These are phyloP conservation scores for Okapia johnstoni DNA, from an alignment of 2,113 vertebrate species.

Conservation along the genomic window DNA sequence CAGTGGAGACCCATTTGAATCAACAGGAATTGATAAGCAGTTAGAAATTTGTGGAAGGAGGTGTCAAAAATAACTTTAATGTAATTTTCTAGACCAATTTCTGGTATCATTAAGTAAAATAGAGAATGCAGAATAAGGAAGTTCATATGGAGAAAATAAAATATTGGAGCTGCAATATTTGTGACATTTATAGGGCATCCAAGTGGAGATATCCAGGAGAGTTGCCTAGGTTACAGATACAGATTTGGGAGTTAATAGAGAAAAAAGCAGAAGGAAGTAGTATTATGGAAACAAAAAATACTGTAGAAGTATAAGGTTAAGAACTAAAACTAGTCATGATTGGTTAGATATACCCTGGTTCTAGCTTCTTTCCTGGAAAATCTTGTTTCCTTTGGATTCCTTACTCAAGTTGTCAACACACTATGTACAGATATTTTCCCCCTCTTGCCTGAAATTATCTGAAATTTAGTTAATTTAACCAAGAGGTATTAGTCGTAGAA, in stretches of 20 bases:
- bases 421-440: background rate
- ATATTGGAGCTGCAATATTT: background rate
- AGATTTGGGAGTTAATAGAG: background rate
- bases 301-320: background rate
- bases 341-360: background rate
- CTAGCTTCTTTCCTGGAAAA: background rate
- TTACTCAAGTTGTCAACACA: background rate
- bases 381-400: background rate
- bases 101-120: background rate
- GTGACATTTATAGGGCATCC: background rate
- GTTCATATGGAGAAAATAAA: background rate
- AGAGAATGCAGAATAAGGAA: background rate
- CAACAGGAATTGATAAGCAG: background rate
- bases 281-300: background rate
- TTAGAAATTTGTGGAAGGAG: background rate
- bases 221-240: background rate
- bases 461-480: background rate
- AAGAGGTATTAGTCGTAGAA: background rate
- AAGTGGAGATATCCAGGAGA: background rate
- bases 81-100: background rate
- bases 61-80: background rate
- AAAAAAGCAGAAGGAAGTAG: background rate
- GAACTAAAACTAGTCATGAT: background rate
- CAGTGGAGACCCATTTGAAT: background rate
- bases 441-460: background rate